These are phyloP conservation scores for Athalia circularis DNA, from an alignment of 2,888 invertebrate genomes.

Conservation along the genomic window DNA sequence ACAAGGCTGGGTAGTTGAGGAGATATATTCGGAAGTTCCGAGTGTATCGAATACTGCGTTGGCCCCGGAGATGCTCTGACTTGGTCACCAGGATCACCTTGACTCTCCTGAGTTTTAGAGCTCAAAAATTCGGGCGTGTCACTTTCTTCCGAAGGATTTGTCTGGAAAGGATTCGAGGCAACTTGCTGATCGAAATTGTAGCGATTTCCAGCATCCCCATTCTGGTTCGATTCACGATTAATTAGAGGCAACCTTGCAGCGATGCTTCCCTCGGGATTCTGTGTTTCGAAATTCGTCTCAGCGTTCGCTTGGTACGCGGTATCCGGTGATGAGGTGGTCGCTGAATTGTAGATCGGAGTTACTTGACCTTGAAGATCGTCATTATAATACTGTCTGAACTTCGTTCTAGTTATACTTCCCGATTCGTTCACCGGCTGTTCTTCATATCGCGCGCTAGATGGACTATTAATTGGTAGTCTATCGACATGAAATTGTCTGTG, in stretches of 20 bases:
- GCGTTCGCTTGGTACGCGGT: conserved; percentile 53
- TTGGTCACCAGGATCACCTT: conserved; percentile 8
- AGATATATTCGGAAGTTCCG: conserved; percentile 77
- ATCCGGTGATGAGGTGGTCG: conserved; percentile 37
- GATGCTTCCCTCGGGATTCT: conserved; percentile 29
- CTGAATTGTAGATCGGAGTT: conserved; percentile 47
- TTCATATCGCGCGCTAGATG: conserved; percentile 38
- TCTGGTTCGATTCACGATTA: conserved; percentile 49
- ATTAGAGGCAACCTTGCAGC: conserved; percentile 52
- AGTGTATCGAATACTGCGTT: conserved; percentile 77
- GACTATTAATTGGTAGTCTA: conserved; percentile 46
- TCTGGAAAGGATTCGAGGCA: conserved; percentile 9
- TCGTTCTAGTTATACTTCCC: conserved; percentile 3
- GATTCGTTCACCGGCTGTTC: conserved; percentile 22
- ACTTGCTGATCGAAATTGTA: conserved; percentile 19
- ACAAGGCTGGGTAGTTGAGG: conserved; percentile 79
- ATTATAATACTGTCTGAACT: conserved; percentile 32
- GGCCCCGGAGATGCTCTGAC: conserved; percentile 58
- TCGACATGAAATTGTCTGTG: conserved; percentile 50
- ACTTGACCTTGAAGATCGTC: conserved; percentile 46
- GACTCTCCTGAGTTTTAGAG: conserved; percentile 8
- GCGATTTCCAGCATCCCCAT: conserved; percentile 5
- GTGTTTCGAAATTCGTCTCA: conserved; percentile 19
- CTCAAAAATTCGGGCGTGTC: not conserved
- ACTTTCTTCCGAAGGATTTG: not conserved